A percentile compares a stretch with the other conserved stretches of the same genome.
Evolutionary conservation across 1,140 invertebrate species (phyloP).

Genomic region (Drosophila nigromelanica): DNA sequence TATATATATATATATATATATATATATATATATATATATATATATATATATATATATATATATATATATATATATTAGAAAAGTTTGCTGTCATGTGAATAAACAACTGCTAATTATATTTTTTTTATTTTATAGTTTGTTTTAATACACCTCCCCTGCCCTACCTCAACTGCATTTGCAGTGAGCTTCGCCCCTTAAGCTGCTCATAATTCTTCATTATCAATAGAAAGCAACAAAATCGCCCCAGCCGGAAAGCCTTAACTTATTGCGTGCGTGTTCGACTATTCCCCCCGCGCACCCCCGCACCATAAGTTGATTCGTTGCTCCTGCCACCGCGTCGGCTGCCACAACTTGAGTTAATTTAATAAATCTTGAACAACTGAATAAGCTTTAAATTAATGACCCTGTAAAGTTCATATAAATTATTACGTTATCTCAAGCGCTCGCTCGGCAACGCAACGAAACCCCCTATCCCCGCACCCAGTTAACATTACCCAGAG

Average conservation of each 20-base stretch:
- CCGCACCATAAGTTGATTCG: slow-evolving; percentile 1
- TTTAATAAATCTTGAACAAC: slow-evolving; percentile 84
- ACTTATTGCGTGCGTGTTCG: slow-evolving; percentile 18
- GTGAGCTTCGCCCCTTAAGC: neutral
- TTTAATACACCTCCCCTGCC: neutral
- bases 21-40: too few relatives aligned
- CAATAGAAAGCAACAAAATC: slow-evolving; percentile 2
- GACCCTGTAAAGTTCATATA: slow-evolving; percentile 83
- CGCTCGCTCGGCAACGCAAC: slow-evolving; percentile 30
- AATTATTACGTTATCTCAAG: slow-evolving; percentile 79
- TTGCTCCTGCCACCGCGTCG: slow-evolving; percentile 10
- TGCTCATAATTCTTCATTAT: slow-evolving; percentile 8
- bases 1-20: too few relatives aligned
- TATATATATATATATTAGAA: too few relatives aligned
- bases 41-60: too few relatives aligned
- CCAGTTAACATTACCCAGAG: neutral
- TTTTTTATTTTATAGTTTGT: neutral
- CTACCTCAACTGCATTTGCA: neutral
- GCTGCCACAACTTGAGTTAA: slow-evolving; percentile 82
- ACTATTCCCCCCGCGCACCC: neutral
- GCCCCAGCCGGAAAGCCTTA: neutral
- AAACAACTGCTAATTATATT: too few relatives aligned
- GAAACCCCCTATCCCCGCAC: neutral
- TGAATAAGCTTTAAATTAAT: slow-evolving; percentile 84
- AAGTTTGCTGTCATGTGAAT: too few relatives aligned